phyloP scores from a whole-genome alignment of 2,888 invertebrate species.

The Empis stercorea region DNA sequence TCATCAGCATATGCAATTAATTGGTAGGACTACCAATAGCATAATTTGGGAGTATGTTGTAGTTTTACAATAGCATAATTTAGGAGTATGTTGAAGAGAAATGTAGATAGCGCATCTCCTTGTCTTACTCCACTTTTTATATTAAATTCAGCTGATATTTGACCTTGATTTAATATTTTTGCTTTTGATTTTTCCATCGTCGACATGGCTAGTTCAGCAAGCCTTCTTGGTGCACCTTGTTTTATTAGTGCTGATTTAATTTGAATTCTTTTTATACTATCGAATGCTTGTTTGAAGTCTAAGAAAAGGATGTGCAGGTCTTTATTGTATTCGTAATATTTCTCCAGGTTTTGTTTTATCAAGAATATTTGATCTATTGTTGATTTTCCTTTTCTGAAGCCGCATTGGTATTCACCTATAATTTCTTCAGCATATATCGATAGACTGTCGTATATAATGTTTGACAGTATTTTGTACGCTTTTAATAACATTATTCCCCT shows the following conservation, averaged over 20 bases:
- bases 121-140: not conserved
- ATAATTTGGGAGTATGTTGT: not conserved
- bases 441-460: not conserved
- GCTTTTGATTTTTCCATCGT: not conserved
- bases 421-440: not conserved
- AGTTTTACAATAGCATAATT: not conserved
- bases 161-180: not conserved
- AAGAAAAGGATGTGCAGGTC: not conserved
- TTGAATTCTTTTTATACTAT: not conserved
- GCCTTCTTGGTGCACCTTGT: not conserved
- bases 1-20: too few relatives aligned
- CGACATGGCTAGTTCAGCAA: not conserved
- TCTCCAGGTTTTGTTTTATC: not conserved
- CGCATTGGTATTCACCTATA: not conserved
- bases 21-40: not conserved
- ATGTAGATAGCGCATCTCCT: not conserved
- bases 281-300: not conserved
- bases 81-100: not conserved
- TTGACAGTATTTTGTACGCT: not conserved
- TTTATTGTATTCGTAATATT: not conserved
- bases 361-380: not conserved
- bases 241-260: not conserved
- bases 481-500: conserved; percentile 1
- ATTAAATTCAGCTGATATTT: not conserved
- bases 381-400: not conserved